Evolutionary conservation across 1,140 invertebrate species (phyloP).

Genomic region (Macrobrachium rosenbergii): DNA sequence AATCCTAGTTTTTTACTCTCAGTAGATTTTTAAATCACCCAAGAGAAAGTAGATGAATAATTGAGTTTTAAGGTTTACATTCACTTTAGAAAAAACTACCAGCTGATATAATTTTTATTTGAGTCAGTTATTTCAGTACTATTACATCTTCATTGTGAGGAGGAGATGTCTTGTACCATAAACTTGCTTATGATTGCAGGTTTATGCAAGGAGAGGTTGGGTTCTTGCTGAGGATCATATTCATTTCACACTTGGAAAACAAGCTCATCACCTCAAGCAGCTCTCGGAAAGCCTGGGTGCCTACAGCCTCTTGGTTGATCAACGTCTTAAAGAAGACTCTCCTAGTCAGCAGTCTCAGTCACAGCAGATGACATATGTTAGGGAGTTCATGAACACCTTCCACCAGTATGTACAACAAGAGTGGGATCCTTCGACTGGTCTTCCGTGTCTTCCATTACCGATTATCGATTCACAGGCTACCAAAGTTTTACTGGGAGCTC

Average conservation of each 20-base stretch:
- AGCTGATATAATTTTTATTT: too few relatives aligned
- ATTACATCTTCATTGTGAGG: too few relatives aligned
- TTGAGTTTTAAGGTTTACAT: too few relatives aligned
- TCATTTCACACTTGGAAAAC: constrained; percentile 91
- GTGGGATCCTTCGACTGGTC: constrained; percentile 69
- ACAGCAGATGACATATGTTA: constrained; percentile 88
- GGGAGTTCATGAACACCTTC: constrained; percentile 89
- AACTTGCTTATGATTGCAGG: constrained; percentile 70
- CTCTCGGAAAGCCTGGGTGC: constrained; percentile 82
- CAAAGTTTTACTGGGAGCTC: constrained; percentile 76
- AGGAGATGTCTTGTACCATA: neutral
- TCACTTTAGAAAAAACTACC: too few relatives aligned
- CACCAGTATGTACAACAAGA: constrained; percentile 74
- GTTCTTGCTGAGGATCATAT: constrained; percentile 94
- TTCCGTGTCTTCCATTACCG: constrained; percentile 79
- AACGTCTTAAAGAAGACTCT: constrained; percentile 76
- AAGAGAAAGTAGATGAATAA: too few relatives aligned
- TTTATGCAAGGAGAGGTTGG: constrained; percentile 88
- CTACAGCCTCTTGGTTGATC: constrained; percentile 83
- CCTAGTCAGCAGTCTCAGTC: constrained; percentile 81
- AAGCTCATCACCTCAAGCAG: constrained; percentile 85
- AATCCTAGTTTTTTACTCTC: too few relatives aligned
- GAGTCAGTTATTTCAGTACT: too few relatives aligned
- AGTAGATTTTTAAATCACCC: too few relatives aligned
- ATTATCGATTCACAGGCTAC: constrained; percentile 78